Base-by-base conservation (phyloP, 2,797 vertebrate genomes). In the Neopelma chrysocephalum region DNA sequence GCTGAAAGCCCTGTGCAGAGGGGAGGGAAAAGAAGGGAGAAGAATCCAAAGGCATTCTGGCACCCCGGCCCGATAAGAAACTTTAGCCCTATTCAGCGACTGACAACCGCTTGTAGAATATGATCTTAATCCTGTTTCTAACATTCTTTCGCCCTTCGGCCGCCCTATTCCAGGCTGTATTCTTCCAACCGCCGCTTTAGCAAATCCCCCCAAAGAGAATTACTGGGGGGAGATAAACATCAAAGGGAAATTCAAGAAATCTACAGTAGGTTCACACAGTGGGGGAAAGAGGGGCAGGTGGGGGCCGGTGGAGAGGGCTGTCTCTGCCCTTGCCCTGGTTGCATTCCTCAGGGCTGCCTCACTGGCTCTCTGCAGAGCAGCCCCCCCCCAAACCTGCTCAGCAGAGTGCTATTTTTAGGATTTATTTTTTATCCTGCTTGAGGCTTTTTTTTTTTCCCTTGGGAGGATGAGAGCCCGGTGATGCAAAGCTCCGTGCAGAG, bases 91-190 rank as follows among this genome's bases (percentile, higher is more conserved):
- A 99, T 99, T 99, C 98, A 99, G 98, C 81, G 71, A 97, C 97
- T 99, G 99, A 99, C 99, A 99, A 98, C 95, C 98, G 95, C 98
- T 98, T 98, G 98, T 98, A 99, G 98, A 99, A 99, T 99, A 99
- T 99, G 99, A 99, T 99, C 98, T 98, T 99, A 99, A 99, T 99
- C 99, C 99, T 98, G 98, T 99, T 99, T 98, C 98, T 97, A 99
- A 98, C 98, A 99, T 98, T 99, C 98, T 98, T 98, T 98, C 97
- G 98, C 98, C 98, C 97, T 96, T 98, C 96, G 98, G 98, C 98
- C 98, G 98, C 96, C 94, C 97, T 87, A 79, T 95, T 96, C 96
- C 95, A 50, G 93, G 77, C 97, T 97, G 97, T 95, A 97, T 98
- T 98, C 98, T 98, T 98, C 98, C 84, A 98, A 98, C 98, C 96